Evolutionary conservation across 2,797 vertebrate species (phyloP).

Genomic region (Poecilia gillii): DNA sequence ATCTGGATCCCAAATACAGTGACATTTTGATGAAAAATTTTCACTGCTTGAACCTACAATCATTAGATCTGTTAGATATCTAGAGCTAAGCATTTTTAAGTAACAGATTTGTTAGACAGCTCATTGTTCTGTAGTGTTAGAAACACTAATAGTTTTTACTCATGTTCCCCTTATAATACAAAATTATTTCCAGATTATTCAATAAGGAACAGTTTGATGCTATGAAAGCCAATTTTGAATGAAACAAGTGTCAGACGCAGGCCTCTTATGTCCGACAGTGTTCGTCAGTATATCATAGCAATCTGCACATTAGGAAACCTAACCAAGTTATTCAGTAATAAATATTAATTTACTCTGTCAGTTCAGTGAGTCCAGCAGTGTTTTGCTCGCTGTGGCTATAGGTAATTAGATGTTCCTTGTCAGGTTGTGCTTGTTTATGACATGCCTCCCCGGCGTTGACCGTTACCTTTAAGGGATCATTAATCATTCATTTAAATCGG

Average conservation of each 20-base stretch:
- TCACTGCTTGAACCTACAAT: neutral
- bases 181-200: neutral
- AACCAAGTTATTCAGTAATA: constrained; percentile 33
- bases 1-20: neutral
- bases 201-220: neutral
- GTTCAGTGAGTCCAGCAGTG: constrained; percentile 41
- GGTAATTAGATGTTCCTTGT: constrained; percentile 58
- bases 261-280: constrained; percentile 10
- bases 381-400: constrained; percentile 25
- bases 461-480: constrained; percentile 66
- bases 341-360: constrained; percentile 51
- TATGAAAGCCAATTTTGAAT: neutral
- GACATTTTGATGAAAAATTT: neutral
- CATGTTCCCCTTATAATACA: neutral
- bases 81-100: neutral
- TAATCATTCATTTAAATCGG: constrained; percentile 77
- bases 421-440: constrained; percentile 53
- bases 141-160: neutral
- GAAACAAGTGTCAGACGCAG: constrained; percentile 9
- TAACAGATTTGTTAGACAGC: neutral
- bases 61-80: neutral
- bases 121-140: neutral
- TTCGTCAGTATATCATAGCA: constrained; percentile 18
- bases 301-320: constrained; percentile 23
- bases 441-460: constrained; percentile 43